Evolutionary conservation across 2,888 invertebrate genomes (phyloP), one percentile per base, ranked within the genome.

Genomic region (Drosophila pegasa): DNA sequence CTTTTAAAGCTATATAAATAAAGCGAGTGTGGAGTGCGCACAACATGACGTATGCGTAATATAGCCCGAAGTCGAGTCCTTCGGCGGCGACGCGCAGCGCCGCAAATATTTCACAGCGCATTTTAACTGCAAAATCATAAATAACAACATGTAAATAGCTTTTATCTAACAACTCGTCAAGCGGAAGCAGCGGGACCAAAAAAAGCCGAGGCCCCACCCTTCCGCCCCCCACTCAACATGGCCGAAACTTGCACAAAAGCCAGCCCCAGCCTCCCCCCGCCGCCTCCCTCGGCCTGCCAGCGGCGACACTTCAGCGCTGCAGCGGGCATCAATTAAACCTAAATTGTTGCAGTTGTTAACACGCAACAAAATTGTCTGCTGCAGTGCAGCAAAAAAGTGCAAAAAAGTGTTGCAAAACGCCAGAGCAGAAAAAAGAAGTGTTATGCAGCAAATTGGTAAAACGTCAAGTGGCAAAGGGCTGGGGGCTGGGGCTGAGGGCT

Each of bases 301-400:
- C 65, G 74, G 84, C 83, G 69, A 74, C 82, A 85, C 84, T 84
- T 84, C 78, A 84, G 73, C 82, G 83, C 71, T 80, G 87, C 83
- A 84, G 77, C 77, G 70, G 62, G 79, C 88, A 88, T 88, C 86
- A 87, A 87, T 87, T 87, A 87, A 87, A 88, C 75, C 87, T 86
- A 87, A 85, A 87, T 88, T 87, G 86, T 87, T 87, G 88, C 88
- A 86, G 86, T 87, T 87, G 86, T 87, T 87, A 87, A 88, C 86
- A 87, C 81, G 87, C 88, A 87, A 86, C 83, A 83, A 87, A 86
- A 86, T 86, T 86, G 88, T 87, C 86, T 80, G 83, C 83, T 78
- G 83, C 87, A 86, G 57, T 78, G 85, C 83, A 86, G 73, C 67
- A 74, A 73, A 76, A 71, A 55, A 67, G 51, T 51, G 51, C 35